These are phyloP conservation scores for Carpatolechia fugitivella DNA, from an alignment of 2,888 invertebrate species.

Conservation along the genomic window DNA sequence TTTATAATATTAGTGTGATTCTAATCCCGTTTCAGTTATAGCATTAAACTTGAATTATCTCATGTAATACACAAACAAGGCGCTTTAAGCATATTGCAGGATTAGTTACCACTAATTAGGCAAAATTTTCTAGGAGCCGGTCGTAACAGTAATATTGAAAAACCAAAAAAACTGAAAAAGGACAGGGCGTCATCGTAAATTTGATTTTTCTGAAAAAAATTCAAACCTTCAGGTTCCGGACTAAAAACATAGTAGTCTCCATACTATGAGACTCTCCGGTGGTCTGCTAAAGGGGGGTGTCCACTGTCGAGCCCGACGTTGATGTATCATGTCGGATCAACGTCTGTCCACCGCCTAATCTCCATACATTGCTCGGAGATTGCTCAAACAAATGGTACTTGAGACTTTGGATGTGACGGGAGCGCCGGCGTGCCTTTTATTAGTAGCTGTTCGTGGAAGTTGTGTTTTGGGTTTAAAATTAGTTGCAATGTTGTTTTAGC, in stretches of 20 bases:
- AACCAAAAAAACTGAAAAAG: too few relatives aligned
- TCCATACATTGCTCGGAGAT: constrained; percentile 76
- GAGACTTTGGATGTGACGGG: constrained; percentile 51
- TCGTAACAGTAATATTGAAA: too few relatives aligned
- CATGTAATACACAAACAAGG: too few relatives aligned
- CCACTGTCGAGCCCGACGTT: constrained; percentile 73
- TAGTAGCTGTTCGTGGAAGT: neutral
- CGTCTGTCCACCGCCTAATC: constrained; percentile 77
- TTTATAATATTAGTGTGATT: too few relatives aligned
- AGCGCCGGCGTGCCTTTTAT: constrained; percentile 4
- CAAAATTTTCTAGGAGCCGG: too few relatives aligned
- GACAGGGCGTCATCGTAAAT: too few relatives aligned
- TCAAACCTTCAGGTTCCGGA: too few relatives aligned
- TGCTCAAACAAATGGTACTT: constrained; percentile 76
- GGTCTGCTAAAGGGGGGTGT: constrained; percentile 55
- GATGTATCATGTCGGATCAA: constrained; percentile 79
- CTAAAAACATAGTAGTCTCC: constrained; percentile 34
- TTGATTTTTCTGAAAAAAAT: too few relatives aligned
- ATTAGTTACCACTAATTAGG: too few relatives aligned
- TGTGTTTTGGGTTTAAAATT: neutral
- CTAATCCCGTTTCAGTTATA: too few relatives aligned
- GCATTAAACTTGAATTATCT: too few relatives aligned
- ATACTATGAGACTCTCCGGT: constrained; percentile 17
- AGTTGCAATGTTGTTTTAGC: neutral
- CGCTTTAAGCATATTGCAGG: too few relatives aligned